Evolutionary conservation across 2,113 vertebrate species (phyloP), one percentile per base, ranked within the genome.

Genomic region (Ascaphus truei): DNA sequence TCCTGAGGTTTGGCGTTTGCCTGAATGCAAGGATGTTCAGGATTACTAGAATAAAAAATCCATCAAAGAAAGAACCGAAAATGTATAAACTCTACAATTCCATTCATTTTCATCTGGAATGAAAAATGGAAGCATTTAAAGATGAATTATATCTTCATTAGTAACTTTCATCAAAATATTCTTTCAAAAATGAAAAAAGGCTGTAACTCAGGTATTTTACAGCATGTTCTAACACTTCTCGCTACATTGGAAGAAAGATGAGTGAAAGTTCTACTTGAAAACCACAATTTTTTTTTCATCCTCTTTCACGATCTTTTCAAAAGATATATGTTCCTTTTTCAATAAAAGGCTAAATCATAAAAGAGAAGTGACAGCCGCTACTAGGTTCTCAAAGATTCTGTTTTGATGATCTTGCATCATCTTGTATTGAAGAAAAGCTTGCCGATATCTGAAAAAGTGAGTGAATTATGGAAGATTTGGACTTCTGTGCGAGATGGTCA

Each of bases 331-430:
- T 27, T 68, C 27, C 41, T 31, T 37, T 33, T 50, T 50, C 65
- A 50, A 59, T 48, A 20, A 16, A 60, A 50, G 31, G 31, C 50
- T 68, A 68, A 59, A 60, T 68, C 66, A 59, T 50, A 59, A 18
- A 68, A 59, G 56, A 59, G 51, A 60, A 60, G 60, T 68, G 56
- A 68, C 59, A 68, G 48, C 31, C 37, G 31, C 43, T 51, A 50
- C 51, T 51, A 56, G 51, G 56, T 39, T 66, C 43, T 47, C 41
- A 51, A 58, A 68, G 31, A 68, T 50, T 37, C 22, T 60, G 22
- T 29, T 59, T 55, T 68, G 66, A 68, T 68, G 55, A 60, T 43
- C 55, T 50, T 68, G 55, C 47, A 68, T 68, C 66, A 68, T 39
- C 15, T 20, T 68, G 55, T 27, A 25, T 48, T 59, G 43, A 57